These are phyloP conservation scores for Cryptotermes secundus DNA, from an alignment of 1,140 invertebrate genomes.

Conservation along the genomic window DNA sequence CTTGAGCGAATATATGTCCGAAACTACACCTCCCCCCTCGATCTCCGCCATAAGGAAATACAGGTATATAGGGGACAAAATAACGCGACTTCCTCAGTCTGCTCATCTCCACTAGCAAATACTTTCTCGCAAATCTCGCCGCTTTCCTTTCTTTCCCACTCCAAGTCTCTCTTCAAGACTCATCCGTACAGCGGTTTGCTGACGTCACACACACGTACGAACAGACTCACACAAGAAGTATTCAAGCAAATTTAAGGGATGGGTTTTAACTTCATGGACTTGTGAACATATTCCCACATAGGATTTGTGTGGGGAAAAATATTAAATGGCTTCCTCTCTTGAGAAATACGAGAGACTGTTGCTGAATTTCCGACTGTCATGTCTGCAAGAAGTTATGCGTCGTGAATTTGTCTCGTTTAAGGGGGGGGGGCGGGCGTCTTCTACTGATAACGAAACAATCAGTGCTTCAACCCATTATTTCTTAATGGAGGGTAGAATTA, in stretches of 20 bases:
- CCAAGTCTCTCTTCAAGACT: background rate
- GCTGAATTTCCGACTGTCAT: background rate
- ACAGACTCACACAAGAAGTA: background rate
- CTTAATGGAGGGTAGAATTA: no score
- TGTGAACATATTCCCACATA: background rate
- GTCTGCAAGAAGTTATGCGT: background rate
- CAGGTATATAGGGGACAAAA: background rate
- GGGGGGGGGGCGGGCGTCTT: no score
- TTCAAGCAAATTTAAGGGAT: slow-evolving; percentile 9
- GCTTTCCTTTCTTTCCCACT: background rate
- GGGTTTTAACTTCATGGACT: background rate
- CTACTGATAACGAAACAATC: background rate
- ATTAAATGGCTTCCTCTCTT: background rate
- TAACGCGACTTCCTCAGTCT: background rate
- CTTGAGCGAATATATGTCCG: background rate
- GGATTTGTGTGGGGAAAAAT: background rate
- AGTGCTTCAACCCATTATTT: no score
- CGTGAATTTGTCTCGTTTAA: background rate
- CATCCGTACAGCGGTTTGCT: background rate
- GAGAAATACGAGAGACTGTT: background rate
- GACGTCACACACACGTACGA: background rate
- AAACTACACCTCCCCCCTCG: background rate
- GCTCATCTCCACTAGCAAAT: background rate
- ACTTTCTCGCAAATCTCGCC: background rate
- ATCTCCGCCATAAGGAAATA: no score